Evolutionary conservation across 1,140 invertebrate genomes (phyloP), one percentile per base, ranked within the genome.

Genomic region (Drosophila tropicalis): DNA sequence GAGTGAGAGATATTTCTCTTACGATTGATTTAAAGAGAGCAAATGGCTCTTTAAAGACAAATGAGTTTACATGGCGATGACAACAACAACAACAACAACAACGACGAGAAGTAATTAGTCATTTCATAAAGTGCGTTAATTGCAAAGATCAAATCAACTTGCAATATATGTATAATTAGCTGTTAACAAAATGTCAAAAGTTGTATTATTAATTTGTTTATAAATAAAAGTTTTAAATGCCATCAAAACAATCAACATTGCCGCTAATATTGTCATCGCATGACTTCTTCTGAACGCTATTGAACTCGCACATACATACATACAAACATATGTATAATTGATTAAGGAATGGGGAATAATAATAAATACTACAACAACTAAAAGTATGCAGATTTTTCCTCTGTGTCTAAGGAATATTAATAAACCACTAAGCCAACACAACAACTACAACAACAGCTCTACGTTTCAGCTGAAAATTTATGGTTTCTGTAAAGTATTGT

Each of bases 241-340:
- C 84, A 84, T 69, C 57, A 51, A 51, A 51, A 51, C 44, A 51
- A 51, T 51, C 44, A 51, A 51, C 44, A 51, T 51, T n/a, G 44
- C 17, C 44, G 58, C 36, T 39, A 25, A 25, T 34, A 32, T 44
- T n/a, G 29, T 63, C 32, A 36, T 19, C 29, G 47, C 40, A 71
- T 65, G 54, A 67, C 58, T 89, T 83, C 73, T 80, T 84, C 39
- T 83, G 84, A 89, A 89, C 84, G 84, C 77, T 65, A 89, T 84
- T 89, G 84, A 87, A 89, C 84, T 73, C 77, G 84, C 44, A 22
- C 22, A 22, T 3, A 22, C 3, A 3, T 22, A 22, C 22, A 44
- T n/a, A n/a, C n/a, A n/a, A n/a, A n/a, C n/a, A n/a, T n/a, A n/a
- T n/a, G n/a, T 47, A 19, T 81, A 76, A 89, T 76, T 72, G 58